These are phyloP conservation scores for Leistus spinibarbis DNA, from an alignment of 2,888 invertebrate genomes.

Conservation along the genomic window DNA sequence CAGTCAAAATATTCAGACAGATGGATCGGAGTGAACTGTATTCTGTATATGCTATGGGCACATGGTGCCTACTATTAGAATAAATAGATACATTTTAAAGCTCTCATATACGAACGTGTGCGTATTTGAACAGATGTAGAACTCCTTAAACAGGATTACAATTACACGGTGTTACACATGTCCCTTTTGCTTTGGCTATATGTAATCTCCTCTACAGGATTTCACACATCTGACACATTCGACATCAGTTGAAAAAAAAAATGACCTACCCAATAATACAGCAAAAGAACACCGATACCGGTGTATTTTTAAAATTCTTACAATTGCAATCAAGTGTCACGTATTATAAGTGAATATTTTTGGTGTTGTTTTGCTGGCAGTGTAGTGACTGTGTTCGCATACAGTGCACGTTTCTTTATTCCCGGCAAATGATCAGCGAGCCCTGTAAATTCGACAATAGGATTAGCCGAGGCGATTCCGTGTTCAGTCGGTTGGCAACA, in stretches of 20 bases:
- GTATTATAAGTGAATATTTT: background rate
- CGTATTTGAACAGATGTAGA: constrained; percentile 51
- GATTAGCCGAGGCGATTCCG: constrained; percentile 12
- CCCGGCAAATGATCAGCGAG: constrained; percentile 8
- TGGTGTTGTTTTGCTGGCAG: background rate
- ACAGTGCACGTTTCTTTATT: background rate
- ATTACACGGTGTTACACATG: constrained; percentile 57
- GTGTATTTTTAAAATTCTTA: background rate
- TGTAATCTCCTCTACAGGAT: constrained; percentile 3
- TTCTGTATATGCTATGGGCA: too few species aligned
- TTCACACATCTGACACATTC: background rate
- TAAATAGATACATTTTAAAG: background rate
- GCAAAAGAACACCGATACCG: background rate
- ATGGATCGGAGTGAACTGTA: too few species aligned
- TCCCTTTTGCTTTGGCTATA: constrained; percentile 17
- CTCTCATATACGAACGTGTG: background rate
- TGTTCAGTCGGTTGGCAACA: constrained; percentile 7
- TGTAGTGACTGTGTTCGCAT: background rate
- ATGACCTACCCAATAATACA: background rate
- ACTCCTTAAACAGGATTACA: constrained; percentile 55
- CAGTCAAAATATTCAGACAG: too few species aligned
- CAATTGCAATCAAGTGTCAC: background rate
- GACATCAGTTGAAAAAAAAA: background rate
- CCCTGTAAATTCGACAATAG: constrained; percentile 16
- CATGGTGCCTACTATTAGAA: too few species aligned